phyloP scores from a whole-genome alignment of 1,140 invertebrate genomes.

The Formica selysi region DNA sequence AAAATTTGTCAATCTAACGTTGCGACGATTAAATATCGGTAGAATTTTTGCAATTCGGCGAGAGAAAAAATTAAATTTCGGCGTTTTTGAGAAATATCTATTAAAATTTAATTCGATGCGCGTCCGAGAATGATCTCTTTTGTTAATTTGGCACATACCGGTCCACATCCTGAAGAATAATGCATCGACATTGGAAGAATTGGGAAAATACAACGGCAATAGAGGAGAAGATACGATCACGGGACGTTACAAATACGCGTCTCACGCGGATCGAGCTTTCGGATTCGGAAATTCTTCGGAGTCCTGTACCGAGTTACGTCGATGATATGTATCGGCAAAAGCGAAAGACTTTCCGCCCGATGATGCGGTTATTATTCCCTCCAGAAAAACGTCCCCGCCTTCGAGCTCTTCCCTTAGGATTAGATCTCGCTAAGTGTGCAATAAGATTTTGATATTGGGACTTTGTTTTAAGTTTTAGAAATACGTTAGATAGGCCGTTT shows the following conservation, averaged over 20 bases:
- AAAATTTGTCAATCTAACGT: background rate
- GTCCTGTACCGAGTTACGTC: background rate
- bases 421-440: constrained; percentile 76
- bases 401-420: constrained; percentile 61
- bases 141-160: background rate
- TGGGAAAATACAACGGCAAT: constrained; percentile 10
- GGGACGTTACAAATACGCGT: background rate
- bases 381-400: constrained; percentile 58
- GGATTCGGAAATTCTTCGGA: background rate
- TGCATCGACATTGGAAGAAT: constrained; percentile 34
- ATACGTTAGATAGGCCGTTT: constrained; percentile 54
- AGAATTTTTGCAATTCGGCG: background rate
- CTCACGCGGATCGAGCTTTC: constrained; percentile 9
- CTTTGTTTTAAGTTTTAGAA: constrained; percentile 28
- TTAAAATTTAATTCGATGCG: background rate
- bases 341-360: background rate
- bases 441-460: constrained; percentile 73
- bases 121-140: constrained; percentile 5
- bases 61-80: background rate
- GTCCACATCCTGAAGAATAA: constrained; percentile 24
- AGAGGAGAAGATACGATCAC: background rate
- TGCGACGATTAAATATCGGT: background rate
- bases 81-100: background rate
- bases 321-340: background rate
- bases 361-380: constrained; percentile 19